phyloP scores from a whole-genome alignment of 2,888 invertebrate genomes.

The Amblyjoppa fuscipennis region DNA sequence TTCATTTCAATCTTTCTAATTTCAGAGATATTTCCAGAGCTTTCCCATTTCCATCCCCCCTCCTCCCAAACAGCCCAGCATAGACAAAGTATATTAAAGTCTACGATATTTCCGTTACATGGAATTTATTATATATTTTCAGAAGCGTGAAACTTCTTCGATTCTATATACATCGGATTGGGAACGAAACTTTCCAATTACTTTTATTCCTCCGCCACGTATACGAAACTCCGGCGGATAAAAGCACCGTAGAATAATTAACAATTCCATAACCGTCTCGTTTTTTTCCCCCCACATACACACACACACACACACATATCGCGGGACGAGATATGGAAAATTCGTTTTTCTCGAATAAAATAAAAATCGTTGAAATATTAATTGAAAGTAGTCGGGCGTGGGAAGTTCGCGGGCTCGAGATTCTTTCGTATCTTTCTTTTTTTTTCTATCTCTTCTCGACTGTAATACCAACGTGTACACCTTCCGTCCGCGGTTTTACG shows the following conservation, averaged over 20 bases:
- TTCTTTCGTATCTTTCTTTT: neutral
- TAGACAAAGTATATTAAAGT: neutral
- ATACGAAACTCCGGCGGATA: conserved; percentile 28
- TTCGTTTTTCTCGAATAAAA: conserved; percentile 40
- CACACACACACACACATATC: conserved; percentile 4
- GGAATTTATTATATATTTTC: neutral
- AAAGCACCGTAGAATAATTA: conserved; percentile 59
- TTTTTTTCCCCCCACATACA: conserved; percentile 19
- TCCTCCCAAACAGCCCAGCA: neutral
- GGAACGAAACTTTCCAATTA: conserved; percentile 32
- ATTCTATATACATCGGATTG: conserved; percentile 3
- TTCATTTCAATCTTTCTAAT: conserved; percentile 5
- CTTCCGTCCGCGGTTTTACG: neutral
- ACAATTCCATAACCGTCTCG: conserved; percentile 53
- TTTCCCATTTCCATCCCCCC: neutral
- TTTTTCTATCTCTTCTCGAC: neutral
- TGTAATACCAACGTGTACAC: neutral
- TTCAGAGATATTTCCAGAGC: neutral
- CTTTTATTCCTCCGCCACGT: conserved; percentile 41
- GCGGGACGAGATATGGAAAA: conserved; percentile 22
- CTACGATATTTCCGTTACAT: neutral
- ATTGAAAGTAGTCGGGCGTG: conserved; percentile 30
- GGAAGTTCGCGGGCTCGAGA: neutral
- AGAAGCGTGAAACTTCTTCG: conserved; percentile 16
- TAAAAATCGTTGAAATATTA: conserved; percentile 30